Base-by-base conservation (phyloP, 1,140 invertebrate genomes). In the Hycleus cichorii region DNA sequence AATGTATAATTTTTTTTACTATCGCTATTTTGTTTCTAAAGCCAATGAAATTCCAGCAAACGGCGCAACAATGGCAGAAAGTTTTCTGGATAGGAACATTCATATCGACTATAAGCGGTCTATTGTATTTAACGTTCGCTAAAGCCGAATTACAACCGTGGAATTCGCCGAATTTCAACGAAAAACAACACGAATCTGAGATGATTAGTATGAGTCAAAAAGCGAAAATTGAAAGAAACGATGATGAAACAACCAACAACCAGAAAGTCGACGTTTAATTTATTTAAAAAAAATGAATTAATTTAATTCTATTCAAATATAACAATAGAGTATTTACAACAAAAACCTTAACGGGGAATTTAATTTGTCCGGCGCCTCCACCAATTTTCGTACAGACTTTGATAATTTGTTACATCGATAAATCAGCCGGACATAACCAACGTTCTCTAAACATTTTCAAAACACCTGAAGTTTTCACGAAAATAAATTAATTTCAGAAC, bases 11-110 rank as follows among this genome's bases (percentile, higher is more conserved):
- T n/a, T 42, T 42, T 3, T n/a, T 11, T n/a, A 42, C 6, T 42
- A 8, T 42, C 9, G 0, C 4, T 42, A n/a, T 42, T 39, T 46
- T 43, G 39, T 52, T 4, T 43, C 18, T 24, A 38, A 57, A 12
- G 9, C 32, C 4, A 39, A 55, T 57, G 58, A 63, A 49, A 64
- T 72, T 74, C 0, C 62, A 87, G 84, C 83, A 86, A 84, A 85
- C 82, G 0, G 76, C 82, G 26, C 75, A 75, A 2, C 82, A 84
- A 59, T 87, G 84, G 84, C 79, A 82, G 60, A 73, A 81, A 57
- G 83, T 86, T 0, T 86, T 83, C 60, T 65, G 83, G 12, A 79
- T 87, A 3, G 74, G 78, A 0, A 75, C 81, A 3, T 63, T 61
- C 0, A 80, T 82, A 70, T 63, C 84, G 0, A 66, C 78, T 2